Percentiles rank a stretch among this genome's conserved stretches.
phyloP scores from a whole-genome alignment of 1,140 invertebrate genomes.

The Limonius californicus region DNA sequence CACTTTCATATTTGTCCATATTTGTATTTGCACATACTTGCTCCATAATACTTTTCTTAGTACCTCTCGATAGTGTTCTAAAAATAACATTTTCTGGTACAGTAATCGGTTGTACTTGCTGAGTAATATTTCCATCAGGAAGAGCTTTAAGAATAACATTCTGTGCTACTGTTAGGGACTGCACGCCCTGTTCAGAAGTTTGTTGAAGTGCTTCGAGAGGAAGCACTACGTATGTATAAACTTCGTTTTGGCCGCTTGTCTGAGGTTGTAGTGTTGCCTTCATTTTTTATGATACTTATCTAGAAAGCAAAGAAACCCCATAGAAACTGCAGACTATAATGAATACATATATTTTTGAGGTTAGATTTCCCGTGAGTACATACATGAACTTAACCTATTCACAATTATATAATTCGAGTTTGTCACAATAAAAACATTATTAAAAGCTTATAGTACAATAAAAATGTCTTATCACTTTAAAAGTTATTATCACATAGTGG shows the following conservation, averaged over 20 bases:
- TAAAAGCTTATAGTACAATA: too few species aligned
- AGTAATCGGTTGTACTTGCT: neutral
- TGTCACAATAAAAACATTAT: neutral
- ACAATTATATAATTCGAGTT: too few species aligned
- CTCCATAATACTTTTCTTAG: neutral
- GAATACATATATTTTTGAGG: too few species aligned
- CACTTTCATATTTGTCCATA: too few species aligned
- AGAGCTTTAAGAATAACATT: constrained; percentile 12
- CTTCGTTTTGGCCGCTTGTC: constrained; percentile 3
- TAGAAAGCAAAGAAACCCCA: too few species aligned
- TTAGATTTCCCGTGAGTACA: too few species aligned
- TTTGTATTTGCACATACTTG: neutral
- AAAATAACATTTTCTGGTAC: neutral
- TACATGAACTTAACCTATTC: too few species aligned
- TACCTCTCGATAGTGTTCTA: neutral
- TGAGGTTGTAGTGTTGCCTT: neutral
- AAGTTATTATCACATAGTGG: too few species aligned
- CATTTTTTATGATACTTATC: neutral
- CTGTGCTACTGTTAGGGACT: neutral
- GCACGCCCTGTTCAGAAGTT: neutral
- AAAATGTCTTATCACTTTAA: too few species aligned
- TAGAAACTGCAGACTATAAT: too few species aligned
- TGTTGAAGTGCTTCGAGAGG: constrained; percentile 15
- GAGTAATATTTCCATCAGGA: neutral
- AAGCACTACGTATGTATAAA: constrained; percentile 18